phyloP scores from a whole-genome alignment of 2,888 invertebrate genomes.

The Disparrhopalites patrizii region DNA sequence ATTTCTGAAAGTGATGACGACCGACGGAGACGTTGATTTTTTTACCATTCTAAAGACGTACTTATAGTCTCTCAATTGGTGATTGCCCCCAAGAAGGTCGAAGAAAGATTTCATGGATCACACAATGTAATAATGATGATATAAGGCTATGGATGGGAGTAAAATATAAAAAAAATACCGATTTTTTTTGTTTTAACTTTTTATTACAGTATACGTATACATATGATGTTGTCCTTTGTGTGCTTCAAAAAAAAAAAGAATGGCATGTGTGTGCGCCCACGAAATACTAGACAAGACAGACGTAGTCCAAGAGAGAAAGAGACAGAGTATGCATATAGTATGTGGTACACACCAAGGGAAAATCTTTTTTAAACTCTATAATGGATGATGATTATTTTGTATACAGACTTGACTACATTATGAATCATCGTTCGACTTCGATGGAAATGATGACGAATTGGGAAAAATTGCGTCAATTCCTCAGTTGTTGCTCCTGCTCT shows the following conservation, averaged over 20 bases:
- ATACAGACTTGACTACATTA: constrained; percentile 16
- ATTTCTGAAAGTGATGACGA: neutral
- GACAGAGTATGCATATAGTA: no score
- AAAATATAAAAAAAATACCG: neutral
- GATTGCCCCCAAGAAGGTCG: constrained; percentile 5
- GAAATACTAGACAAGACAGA: no score
- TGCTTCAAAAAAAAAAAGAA: no score
- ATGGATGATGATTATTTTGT: no score
- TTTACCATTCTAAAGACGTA: no score
- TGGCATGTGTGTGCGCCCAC: no score
- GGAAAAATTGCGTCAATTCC: constrained; percentile 45
- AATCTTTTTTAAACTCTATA: no score
- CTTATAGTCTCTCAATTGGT: neutral
- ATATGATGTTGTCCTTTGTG: no score
- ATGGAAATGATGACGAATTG: constrained; percentile 47
- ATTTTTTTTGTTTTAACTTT: neutral
- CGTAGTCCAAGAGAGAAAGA: no score
- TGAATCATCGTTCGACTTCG: constrained; percentile 44
- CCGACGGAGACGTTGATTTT: no score
- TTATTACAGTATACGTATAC: neutral
- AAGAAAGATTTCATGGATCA: constrained; percentile 1
- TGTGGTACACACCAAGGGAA: no score
- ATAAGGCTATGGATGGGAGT: no score
- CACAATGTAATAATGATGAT: neutral
- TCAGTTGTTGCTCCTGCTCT: constrained; percentile 16